Conservation (phyloP, 2,113 vertebrate genomes). For the Corythaixoides concolor region DNA sequence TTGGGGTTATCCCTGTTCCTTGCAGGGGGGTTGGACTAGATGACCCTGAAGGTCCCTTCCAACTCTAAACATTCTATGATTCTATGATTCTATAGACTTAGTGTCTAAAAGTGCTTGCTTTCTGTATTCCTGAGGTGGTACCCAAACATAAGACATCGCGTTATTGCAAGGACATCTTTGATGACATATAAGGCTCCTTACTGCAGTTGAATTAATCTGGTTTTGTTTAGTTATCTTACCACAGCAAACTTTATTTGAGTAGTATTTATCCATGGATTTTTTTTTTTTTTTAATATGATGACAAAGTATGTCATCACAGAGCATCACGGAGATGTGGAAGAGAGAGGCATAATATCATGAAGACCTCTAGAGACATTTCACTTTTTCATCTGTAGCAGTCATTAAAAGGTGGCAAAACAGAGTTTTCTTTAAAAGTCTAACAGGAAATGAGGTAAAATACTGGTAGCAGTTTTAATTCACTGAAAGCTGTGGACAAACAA, state of each 20-base stretch:
- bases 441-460: background rate
- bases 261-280: background rate
- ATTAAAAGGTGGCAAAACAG: background rate
- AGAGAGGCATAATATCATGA: background rate
- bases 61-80: too few species aligned
- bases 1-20: too few species aligned
- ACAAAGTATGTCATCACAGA: background rate
- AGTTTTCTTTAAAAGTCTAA: background rate
- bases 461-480: background rate
- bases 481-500: background rate
- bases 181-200: background rate
- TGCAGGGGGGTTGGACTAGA: too few species aligned
- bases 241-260: background rate
- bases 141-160: background rate
- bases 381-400: background rate
- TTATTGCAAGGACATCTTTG: background rate
- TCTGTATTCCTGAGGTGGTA: background rate
- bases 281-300: background rate
- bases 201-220: background rate
- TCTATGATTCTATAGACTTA: too few species aligned
- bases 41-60: too few species aligned
- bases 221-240: conserved; percentile 10
- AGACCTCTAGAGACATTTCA: background rate
- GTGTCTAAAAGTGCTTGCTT: background rate
- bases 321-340: background rate